Base-by-base conservation (phyloP, 2,888 invertebrate species). In the Agonopterix arenella region DNA sequence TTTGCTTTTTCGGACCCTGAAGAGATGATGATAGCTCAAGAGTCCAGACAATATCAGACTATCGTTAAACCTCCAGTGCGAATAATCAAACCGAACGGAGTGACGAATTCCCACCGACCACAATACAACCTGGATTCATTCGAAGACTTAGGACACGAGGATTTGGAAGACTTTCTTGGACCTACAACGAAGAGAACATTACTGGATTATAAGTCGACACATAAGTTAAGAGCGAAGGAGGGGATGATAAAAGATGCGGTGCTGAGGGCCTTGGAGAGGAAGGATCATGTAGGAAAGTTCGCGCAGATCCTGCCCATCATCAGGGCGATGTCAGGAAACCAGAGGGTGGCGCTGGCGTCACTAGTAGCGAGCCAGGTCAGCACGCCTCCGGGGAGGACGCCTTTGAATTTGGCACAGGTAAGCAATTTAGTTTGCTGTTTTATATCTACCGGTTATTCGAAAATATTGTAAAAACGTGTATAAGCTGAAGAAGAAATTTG, bases 301-400 rank as follows among this genome's bases (percentile, higher is more conserved):
- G 90, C 91, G 0, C 91, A 92, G 73, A 89, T 92, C 18, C 76
- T 93, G 76, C 93, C 93, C 43, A 92, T 93, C 58, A 80, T 93
- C 57, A 85, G 92, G 46, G 91, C 90, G 2, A 90, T 93, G 82
- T 91, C 92, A 1, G 90, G 91, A 0, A 89, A 90, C 36, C 93
- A 93, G 73, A 80, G 92, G 36, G 77, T 92, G 52, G 91, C 92
- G 1, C 70, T 93, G 50, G 92, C 92, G 0, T 91, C 92, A 0
- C 61, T 93, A 42, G 92, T 93, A 4, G 90, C 92, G 1, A 90
- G 89, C 2, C 92, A 93, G 70, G 89, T 92, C 46, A 90, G 88
- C 61, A 90, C 91, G 1, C 90, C 90, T 0, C 84, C 89, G n/a
- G 88, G 79, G 11, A 72, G 80, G 49, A 66, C 78, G n/a, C 90